phyloP scores from a whole-genome alignment of 2,113 vertebrate species.

The Calonectris borealis region DNA sequence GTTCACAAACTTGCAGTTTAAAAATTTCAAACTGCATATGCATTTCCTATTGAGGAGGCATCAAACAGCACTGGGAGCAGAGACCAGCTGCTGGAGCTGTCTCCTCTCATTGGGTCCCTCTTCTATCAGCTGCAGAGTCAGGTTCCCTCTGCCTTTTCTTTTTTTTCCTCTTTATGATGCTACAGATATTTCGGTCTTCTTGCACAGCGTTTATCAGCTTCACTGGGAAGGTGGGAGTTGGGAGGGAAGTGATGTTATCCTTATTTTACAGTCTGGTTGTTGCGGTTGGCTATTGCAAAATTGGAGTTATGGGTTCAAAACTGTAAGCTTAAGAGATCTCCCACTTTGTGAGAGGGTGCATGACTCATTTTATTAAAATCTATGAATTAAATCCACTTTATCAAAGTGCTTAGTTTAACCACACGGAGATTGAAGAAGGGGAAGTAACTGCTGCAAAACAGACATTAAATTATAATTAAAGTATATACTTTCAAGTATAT shows the following conservation, averaged over 20 bases:
- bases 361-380: background rate
- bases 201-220: background rate
- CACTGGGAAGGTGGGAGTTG: background rate
- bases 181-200: background rate
- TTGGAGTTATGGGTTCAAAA: background rate
- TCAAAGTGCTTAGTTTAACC: background rate
- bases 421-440: background rate
- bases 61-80: background rate
- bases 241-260: background rate
- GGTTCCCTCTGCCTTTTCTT: background rate
- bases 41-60: conserved; percentile 11
- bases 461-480: background rate
- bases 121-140: background rate
- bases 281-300: background rate
- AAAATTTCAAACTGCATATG: conserved; percentile 37
- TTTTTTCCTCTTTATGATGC: background rate
- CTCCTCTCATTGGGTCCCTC: background rate
- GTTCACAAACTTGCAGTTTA: conserved; percentile 27
- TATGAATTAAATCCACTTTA: background rate
- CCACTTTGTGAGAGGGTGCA: background rate
- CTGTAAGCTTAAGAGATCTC: background rate
- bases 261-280: background rate
- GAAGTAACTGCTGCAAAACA: background rate
- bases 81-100: background rate
- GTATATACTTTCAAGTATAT: background rate